A percentile compares a stretch with the other conserved stretches of the same genome.
Conservation (phyloP, 2,113 vertebrate species). For the Apeltes quadracus region DNA sequence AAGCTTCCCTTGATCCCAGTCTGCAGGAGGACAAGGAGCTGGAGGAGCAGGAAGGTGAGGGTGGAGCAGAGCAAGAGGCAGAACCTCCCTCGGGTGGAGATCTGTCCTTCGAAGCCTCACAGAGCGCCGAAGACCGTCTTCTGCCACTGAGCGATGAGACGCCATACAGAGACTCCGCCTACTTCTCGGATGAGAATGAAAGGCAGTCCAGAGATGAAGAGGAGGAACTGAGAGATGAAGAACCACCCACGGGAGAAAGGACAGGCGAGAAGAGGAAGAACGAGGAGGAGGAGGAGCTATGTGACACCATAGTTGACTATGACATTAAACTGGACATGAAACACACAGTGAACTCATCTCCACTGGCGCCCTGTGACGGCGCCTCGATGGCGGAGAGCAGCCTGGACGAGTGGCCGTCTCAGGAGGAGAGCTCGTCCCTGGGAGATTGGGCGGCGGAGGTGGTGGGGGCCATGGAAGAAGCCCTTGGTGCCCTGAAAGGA, state of each 20-base stretch:
- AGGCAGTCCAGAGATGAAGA: conserved; percentile 71
- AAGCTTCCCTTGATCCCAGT: conserved; percentile 33
- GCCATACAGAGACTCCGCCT: conserved; percentile 93
- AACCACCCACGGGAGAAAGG: not conserved
- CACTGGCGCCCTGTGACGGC: conserved; percentile 33
- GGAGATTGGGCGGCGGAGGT: conserved; percentile 79
- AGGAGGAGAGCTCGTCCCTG: conserved; percentile 69
- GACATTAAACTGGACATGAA: conserved; percentile 35
- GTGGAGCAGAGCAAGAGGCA: not conserved
- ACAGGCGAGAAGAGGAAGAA: conserved; percentile 44
- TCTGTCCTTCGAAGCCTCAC: conserved; percentile 39
- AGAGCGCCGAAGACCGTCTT: conserved; percentile 72
- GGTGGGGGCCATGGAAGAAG: conserved; percentile 78
- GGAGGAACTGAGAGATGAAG: conserved; percentile 78
- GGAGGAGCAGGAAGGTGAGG: conserved; percentile 61
- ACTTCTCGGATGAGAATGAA: conserved; percentile 93
- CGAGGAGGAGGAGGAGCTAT: conserved; percentile 37
- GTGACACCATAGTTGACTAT: conserved; percentile 9
- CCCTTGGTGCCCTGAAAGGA: conserved; percentile 67
- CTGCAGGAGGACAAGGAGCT: conserved; percentile 58
- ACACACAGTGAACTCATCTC: not conserved
- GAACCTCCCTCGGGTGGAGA: conserved; percentile 19
- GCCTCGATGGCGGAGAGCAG: conserved; percentile 38
- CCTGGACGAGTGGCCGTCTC: conserved; percentile 73
- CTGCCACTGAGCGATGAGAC: conserved; percentile 82